Conservation (phyloP, 2,888 invertebrate genomes). For the Pocota personata region DNA sequence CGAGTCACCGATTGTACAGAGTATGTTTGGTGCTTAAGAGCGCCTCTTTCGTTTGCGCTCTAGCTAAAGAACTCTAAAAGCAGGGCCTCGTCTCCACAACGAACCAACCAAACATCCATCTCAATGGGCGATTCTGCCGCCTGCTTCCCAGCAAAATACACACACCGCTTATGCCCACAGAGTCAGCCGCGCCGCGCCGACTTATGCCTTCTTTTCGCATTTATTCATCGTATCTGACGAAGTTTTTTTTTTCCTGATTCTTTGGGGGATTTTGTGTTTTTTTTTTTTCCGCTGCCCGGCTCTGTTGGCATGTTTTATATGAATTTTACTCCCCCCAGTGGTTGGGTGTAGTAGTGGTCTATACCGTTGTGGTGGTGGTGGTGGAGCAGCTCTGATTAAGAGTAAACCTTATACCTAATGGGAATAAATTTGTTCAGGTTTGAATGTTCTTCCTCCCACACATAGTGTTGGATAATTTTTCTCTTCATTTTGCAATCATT, state of each 20-base stretch:
- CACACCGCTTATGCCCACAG: conserved; percentile 49
- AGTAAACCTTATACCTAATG: conserved; percentile 28
- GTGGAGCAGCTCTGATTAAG: conserved; percentile 13
- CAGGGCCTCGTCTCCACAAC: conserved; percentile 66
- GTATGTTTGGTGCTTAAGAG: conserved; percentile 67
- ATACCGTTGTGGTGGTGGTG: conserved; percentile 13
- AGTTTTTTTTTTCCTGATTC: conserved; percentile 16
- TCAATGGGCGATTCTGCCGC: conserved; percentile 57
- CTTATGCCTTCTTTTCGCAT: conserved; percentile 67
- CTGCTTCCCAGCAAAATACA: conserved; percentile 36
- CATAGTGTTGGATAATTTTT: conserved; percentile 8
- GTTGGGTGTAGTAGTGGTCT: conserved; percentile 27
- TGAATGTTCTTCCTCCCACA: conserved; percentile 19
- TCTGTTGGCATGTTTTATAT: conserved; percentile 55
- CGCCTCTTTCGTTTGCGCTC: conserved; percentile 61
- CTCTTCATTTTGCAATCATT: conserved; percentile 26
- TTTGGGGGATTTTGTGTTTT: conserved; percentile 40
- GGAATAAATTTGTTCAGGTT: conserved; percentile 44
- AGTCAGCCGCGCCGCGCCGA: conserved; percentile 53
- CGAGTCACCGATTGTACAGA: conserved; percentile 50
- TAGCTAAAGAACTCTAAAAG: conserved; percentile 66
- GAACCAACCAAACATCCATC: conserved; percentile 53
- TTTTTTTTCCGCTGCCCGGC: conserved; percentile 29
- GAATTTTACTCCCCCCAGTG: conserved; percentile 34
- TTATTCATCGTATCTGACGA: conserved; percentile 65